These are phyloP conservation scores for Meganola albula DNA, from an alignment of 2,888 invertebrate species.

Conservation along the genomic window DNA sequence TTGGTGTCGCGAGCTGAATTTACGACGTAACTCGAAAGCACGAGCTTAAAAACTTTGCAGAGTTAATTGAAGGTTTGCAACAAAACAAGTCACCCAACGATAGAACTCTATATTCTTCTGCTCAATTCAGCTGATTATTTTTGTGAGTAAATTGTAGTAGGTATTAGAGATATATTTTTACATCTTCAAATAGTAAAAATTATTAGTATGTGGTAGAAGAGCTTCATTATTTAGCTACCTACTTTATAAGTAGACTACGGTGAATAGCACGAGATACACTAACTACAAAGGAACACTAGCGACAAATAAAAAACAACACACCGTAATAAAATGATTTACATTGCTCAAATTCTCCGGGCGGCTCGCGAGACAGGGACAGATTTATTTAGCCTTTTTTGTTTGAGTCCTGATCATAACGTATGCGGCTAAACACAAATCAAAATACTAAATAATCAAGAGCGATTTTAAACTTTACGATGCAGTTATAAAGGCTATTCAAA, in stretches of 20 bases:
- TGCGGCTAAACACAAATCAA: constrained; percentile 61
- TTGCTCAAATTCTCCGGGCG: constrained; percentile 68
- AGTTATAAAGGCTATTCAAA: constrained; percentile 50
- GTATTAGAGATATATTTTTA: too few species aligned
- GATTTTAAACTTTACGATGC: constrained; percentile 42
- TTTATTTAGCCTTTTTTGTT: constrained; percentile 67
- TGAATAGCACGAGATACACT: constrained; percentile 47
- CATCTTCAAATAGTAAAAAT: too few species aligned
- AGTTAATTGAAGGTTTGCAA: constrained; percentile 4
- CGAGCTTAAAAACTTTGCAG: constrained; percentile 45
- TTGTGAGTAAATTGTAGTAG: too few species aligned
- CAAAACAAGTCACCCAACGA: too few species aligned
- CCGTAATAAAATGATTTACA: constrained; percentile 75
- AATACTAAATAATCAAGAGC: constrained; percentile 34
- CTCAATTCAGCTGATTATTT: too few species aligned
- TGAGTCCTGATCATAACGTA: constrained; percentile 67
- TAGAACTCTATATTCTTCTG: too few species aligned
- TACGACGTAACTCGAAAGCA: constrained; percentile 66
- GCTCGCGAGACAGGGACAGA: constrained; percentile 63
- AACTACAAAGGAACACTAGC: constrained; percentile 59
- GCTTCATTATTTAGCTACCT: too few species aligned
- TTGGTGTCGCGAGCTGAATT: constrained; percentile 73
- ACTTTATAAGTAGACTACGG: too few species aligned
- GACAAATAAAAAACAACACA: constrained; percentile 58
- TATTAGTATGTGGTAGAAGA: too few species aligned